Conservation (phyloP, 2,888 invertebrate species). For the Thymelicus lineola region DNA sequence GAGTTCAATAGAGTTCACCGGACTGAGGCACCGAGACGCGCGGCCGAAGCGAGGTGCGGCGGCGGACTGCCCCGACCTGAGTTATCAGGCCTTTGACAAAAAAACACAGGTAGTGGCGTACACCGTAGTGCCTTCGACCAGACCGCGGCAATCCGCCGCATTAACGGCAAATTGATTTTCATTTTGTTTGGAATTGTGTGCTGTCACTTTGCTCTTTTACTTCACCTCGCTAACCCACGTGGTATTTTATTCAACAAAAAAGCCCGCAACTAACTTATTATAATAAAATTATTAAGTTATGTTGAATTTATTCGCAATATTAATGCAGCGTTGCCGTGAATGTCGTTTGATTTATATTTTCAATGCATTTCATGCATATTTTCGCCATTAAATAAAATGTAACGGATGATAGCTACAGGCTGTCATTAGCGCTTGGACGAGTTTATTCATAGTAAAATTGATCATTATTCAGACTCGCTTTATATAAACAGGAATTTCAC, state of each 20-base stretch:
- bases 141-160: slow-evolving; percentile 37
- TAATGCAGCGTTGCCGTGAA: slow-evolving; percentile 16
- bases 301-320: slow-evolving; percentile 23
- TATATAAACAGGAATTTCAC: background rate
- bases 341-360: slow-evolving; percentile 33
- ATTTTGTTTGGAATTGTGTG: slow-evolving; percentile 46
- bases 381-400: slow-evolving; percentile 23
- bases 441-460: slow-evolving; percentile 15
- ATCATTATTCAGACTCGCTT: slow-evolving; percentile 4
- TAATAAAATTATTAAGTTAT: background rate
- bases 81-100: slow-evolving; percentile 73
- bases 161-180: slow-evolving; percentile 51
- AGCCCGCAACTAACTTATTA: slow-evolving; percentile 7
- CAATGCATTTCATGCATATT: slow-evolving; percentile 39
- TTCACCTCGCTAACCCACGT: slow-evolving; percentile 39
- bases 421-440: slow-evolving; percentile 28
- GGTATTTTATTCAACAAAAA: slow-evolving; percentile 37
- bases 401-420: slow-evolving; percentile 27
- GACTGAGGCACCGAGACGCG: slow-evolving; percentile 54
- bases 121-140: slow-evolving; percentile 47
- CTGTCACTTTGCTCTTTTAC: slow-evolving; percentile 42
- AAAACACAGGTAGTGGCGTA: slow-evolving; percentile 55
- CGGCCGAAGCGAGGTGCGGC: slow-evolving; percentile 65
- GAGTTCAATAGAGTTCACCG: slow-evolving; percentile 34
- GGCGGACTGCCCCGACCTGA: slow-evolving; percentile 72